Conservation (phyloP, 2,888 invertebrate species). For the Stenichneumon culpator region DNA sequence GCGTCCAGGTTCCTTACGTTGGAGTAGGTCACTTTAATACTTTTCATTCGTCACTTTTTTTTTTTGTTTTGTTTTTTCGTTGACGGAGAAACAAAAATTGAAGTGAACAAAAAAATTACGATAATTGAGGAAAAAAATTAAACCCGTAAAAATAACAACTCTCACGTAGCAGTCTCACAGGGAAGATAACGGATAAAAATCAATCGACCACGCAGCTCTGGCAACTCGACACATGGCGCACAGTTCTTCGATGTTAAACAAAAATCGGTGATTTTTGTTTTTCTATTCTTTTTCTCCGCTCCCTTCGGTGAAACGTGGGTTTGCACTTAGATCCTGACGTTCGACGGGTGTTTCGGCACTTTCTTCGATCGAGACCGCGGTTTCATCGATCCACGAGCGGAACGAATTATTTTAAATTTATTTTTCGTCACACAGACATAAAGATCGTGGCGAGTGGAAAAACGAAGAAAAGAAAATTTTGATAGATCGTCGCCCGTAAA, state of each 20-base stretch:
- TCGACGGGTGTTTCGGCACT: neutral
- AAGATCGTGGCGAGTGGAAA: neutral
- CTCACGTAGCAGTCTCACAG: constrained; percentile 35
- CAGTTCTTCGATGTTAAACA: constrained; percentile 42
- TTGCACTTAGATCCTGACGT: constrained; percentile 27
- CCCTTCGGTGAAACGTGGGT: neutral
- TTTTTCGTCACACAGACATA: neutral
- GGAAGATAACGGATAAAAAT: constrained; percentile 33
- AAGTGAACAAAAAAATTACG: neutral
- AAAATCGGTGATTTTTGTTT: neutral
- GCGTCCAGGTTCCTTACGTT: constrained; percentile 78
- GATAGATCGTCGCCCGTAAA: constrained; percentile 25
- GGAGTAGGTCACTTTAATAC: constrained; percentile 65
- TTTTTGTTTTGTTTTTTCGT: constrained; percentile 7
- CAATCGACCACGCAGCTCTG: constrained; percentile 9
- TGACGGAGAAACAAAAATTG: constrained; percentile 7
- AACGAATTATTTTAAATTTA: neutral
- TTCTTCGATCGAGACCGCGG: neutral
- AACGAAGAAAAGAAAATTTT: neutral
- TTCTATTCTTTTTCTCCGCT: neutral
- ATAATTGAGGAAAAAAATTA: constrained; percentile 20
- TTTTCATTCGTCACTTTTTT: constrained; percentile 56
- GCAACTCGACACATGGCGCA: constrained; percentile 50
- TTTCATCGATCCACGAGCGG: neutral
- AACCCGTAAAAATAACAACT: neutral